Evolutionary conservation across 2,113 vertebrate species (phyloP), one percentile per base, ranked within the genome.

Genomic region (Collichthys lucidus): DNA sequence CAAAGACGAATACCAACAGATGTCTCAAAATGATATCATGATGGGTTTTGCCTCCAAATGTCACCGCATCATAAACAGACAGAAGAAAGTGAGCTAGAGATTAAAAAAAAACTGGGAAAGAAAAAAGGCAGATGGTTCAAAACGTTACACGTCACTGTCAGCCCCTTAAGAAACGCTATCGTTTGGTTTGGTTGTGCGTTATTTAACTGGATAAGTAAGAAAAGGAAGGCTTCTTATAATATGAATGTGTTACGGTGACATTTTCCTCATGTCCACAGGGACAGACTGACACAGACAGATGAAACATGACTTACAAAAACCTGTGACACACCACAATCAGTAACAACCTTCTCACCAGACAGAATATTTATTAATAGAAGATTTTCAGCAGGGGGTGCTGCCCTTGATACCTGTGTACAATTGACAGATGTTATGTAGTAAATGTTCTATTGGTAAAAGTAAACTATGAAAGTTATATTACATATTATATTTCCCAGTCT

Each of bases 41-140:
- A 66, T 64, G 74, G 68, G 50, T 74, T 87, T 80, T 17, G 56
- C 76, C 55, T 82, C 61, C 42, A 78, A 82, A 89, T 84, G 68
- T 85, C 81, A 86, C 2, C 2, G 42, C 29, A 56, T 74, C 68
- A 35, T 57, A 70, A 79, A 64, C 52, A 59, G 12, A 62, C 26
- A 74, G 49, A 60, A 31, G 47, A 60, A 66, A 40, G 19, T 10
- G 15, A n/a, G 35, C 7, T 9, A 40, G 35, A 40, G 53, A 71
- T 71, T 74, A 11, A 35, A 35, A n/a, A 31, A 67, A 70, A 79
- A 44, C 44, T 5, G 8, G 20, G 19, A 20, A n/a, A 29, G 11
- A 52, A 2, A 16, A 59, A 1, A 2, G 17, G 52, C 61, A 77
- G 56, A 56, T 71, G 29, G 62, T 69, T 74, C 26, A 26, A n/a